Base-by-base conservation (phyloP, 2,797 vertebrate genomes). In the Ispidina lecontei region DNA sequence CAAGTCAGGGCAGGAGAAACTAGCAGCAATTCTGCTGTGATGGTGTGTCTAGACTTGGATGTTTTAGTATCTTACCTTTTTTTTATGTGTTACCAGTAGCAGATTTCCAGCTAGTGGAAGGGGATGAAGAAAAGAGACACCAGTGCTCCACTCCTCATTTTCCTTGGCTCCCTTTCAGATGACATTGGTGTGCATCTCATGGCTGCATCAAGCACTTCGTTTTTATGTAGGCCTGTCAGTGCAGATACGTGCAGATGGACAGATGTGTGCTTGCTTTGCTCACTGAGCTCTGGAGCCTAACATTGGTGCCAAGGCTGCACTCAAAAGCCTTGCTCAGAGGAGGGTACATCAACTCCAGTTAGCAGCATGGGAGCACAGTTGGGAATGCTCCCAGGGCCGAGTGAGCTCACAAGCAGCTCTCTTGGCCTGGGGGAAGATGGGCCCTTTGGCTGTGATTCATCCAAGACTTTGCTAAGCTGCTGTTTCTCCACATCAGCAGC, bases 131-230 rank as follows among this genome's bases (percentile, higher is more conserved):
- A 17, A 16, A 85, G 15, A 73, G 12, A 21, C 10, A 29, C 8
- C 5, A 29, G 22, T 0, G 0, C 26, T 69, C 9, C 10, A 72
- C 16, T 87, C 31, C 21, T 18, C 12, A 0, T 78, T 88, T 59
- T 55, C 6, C 25, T 59, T 78, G 63, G 5, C 29, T 78, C 21
- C 14, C 29, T 84, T 77, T 51, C 29, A 65, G 26, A 22, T 83
- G 41, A 16, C 31, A 49, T 46, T 59, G 62, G 28, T 0, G 0
- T 69, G 44, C 20, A 41, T 35, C 59, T 75, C 37, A 29, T 4
- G 8, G 52, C 26, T 79, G 55, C 43, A 41, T 55, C 62, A 14
- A 69, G 58, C 33, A 22, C 51, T 62, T 62, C 7, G 19, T 65
- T 59, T 78, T 62, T 77, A 10, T 46, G 26, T 43, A 59, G 52